These are phyloP conservation scores for Camponotus fellah DNA, from an alignment of 2,888 invertebrate species.

Conservation along the genomic window DNA sequence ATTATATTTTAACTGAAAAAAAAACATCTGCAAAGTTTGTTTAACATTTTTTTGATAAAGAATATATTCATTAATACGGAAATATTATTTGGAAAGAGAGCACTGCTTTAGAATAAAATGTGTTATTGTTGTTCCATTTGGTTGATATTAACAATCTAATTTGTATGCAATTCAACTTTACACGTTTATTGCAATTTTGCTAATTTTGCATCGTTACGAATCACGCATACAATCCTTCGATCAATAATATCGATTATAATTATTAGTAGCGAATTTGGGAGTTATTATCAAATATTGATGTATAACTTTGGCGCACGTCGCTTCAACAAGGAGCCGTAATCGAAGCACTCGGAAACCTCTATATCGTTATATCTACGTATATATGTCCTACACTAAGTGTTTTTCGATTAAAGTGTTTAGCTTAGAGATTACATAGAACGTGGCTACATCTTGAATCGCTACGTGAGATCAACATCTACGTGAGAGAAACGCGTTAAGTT, in stretches of 20 bases:
- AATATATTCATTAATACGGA: neutral
- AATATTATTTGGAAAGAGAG: neutral
- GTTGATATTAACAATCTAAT: neutral
- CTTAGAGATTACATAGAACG: conserved; percentile 84
- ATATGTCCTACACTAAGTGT: conserved; percentile 81
- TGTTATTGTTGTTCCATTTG: neutral
- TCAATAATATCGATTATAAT: neutral
- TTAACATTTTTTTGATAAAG: neutral
- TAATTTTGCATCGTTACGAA: neutral
- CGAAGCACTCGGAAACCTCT: conserved; percentile 75
- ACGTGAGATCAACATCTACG: conserved; percentile 81
- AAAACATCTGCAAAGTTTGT: neutral
- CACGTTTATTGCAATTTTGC: neutral
- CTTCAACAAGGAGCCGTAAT: conserved; percentile 70
- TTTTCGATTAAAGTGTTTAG: conserved; percentile 83
- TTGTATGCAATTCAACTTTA: neutral
- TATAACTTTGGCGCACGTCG: conserved; percentile 43
- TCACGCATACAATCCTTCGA: neutral
- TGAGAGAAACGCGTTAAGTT: conserved; percentile 81
- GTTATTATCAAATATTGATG: conserved; percentile 8
- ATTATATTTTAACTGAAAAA: neutral
- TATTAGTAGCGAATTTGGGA: neutral
- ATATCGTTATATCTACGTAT: conserved; percentile 79
- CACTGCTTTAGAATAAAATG: neutral
- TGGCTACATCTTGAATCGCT: conserved; percentile 82